Conservation (phyloP, 2,113 vertebrate species). For the Brachyhypopomus gauderio region DNA sequence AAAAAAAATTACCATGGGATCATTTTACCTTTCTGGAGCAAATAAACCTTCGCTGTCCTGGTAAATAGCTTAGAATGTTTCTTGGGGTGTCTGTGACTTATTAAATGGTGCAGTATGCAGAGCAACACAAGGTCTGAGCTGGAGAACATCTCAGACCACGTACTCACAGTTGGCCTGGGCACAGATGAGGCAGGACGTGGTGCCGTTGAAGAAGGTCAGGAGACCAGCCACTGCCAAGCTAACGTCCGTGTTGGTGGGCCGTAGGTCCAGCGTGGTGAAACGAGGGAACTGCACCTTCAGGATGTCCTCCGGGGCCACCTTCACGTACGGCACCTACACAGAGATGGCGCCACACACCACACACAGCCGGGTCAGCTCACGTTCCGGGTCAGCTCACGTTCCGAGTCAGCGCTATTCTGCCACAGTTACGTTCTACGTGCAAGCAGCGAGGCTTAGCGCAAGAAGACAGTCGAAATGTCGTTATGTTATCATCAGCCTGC, state of each 20-base stretch:
- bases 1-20: no score
- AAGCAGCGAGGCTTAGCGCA: not conserved
- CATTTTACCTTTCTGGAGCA: no score
- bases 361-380: not conserved
- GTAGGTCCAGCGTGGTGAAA: slow-evolving; percentile 95
- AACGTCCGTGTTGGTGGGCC: slow-evolving; percentile 96
- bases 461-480: not conserved
- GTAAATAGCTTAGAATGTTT: no score
- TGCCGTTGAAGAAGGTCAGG: slow-evolving; percentile 96
- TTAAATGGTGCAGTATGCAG: no score
- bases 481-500: slow-evolving; percentile 38
- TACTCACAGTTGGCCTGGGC: slow-evolving; percentile 96
- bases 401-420: not conserved
- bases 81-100: no score
- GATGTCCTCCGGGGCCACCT: slow-evolving; percentile 95
- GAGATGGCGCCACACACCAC: slow-evolving; percentile 24
- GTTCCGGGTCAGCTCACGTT: no score
- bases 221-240: slow-evolving; percentile 92
- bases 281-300: slow-evolving; percentile 93
- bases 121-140: no score
- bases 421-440: slow-evolving; percentile 24
- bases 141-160: slow-evolving; percentile 2
- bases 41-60: no score
- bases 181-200: slow-evolving; percentile 96
- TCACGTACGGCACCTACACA: slow-evolving; percentile 93